phyloP scores from a whole-genome alignment of 2,797 vertebrate genomes.

The Ptychobarbus kaznakovi region DNA sequence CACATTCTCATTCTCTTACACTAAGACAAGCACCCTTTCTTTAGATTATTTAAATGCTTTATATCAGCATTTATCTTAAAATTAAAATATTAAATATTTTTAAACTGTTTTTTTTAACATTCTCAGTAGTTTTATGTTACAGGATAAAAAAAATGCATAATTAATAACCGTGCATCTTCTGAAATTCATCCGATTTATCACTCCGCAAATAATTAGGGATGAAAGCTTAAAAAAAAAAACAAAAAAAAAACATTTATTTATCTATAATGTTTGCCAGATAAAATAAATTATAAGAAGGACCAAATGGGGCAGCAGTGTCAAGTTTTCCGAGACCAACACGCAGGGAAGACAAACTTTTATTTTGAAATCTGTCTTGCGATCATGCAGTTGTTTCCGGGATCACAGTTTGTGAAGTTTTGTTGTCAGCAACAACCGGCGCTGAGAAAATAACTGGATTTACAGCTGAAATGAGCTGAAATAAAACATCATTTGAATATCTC shows the following conservation, averaged over 20 bases:
- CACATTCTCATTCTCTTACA: background rate
- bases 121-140: background rate
- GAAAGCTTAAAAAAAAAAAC: background rate
- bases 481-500: background rate
- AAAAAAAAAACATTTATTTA: background rate
- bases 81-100: background rate
- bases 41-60: background rate
- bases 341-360: slow-evolving; percentile 33
- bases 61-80: background rate
- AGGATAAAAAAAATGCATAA: background rate
- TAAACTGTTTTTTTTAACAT: background rate
- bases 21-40: background rate
- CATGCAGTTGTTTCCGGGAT: background rate
- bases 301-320: slow-evolving; percentile 10
- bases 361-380: slow-evolving; percentile 22
- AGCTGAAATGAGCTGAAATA: background rate
- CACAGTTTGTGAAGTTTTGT: slow-evolving; percentile 53
- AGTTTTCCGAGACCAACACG: background rate
- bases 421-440: slow-evolving; percentile 56
- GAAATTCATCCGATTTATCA: background rate
- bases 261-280: background rate
- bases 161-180: background rate
- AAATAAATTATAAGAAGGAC: background rate
- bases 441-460: slow-evolving; percentile 24
- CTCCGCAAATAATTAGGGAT: background rate